Evolutionary conservation across 2,113 vertebrate species (phyloP).

Genomic region (Macquaria ambigua): DNA sequence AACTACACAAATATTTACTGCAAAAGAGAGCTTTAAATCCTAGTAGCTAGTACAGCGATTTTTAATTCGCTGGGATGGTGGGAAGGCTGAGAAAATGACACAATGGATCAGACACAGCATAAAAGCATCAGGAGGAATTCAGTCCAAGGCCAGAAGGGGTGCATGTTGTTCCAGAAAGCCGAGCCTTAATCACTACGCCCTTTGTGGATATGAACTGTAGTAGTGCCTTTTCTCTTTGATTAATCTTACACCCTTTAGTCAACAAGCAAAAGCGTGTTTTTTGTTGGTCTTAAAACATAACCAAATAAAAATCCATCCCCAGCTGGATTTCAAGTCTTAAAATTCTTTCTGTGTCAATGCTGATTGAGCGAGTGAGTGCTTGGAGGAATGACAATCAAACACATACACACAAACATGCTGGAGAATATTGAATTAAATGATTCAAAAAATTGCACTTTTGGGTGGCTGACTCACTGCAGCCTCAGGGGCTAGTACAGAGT

Average conservation of each 20-base stretch:
- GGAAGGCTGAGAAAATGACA: neutral
- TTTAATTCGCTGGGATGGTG: neutral
- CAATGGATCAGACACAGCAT: neutral
- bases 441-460: neutral
- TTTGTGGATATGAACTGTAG: neutral
- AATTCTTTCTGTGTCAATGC: neutral
- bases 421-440: neutral
- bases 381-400: neutral
- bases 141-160: neutral
- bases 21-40: neutral
- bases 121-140: neutral
- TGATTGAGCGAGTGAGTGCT: neutral
- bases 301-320: neutral
- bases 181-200: neutral
- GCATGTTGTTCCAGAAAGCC: neutral
- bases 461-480: slow-evolving; percentile 34
- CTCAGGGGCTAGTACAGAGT: neutral
- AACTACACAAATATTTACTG: neutral
- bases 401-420: neutral
- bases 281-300: neutral
- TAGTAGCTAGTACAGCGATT: no score
- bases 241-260: neutral
- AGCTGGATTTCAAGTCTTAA: neutral
- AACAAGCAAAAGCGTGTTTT: neutral
- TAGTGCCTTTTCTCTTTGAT: neutral